Evolutionary conservation across 1,140 invertebrate genomes (phyloP).

Genomic region (Drosophila teissieri): DNA sequence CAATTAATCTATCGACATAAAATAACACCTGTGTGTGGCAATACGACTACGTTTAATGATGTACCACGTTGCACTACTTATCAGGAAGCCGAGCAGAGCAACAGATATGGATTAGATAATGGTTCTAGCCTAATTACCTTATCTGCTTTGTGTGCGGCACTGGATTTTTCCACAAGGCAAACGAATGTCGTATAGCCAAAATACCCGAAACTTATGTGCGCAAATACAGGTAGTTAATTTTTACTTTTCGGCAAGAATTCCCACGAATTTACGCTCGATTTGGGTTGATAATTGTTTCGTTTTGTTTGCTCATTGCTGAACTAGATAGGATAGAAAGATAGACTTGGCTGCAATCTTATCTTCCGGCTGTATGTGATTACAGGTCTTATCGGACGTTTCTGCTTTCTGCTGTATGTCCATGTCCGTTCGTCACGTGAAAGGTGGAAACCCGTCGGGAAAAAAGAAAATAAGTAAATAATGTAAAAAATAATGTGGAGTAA

Average conservation of each 20-base stretch:
- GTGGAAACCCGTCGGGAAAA: constrained; percentile 4
- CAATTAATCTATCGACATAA: background rate
- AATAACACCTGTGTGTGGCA: background rate
- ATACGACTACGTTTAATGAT: background rate
- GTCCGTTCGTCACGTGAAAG: background rate
- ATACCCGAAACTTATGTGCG: background rate
- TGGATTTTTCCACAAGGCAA: constrained; percentile 30
- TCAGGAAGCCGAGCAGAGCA: constrained; percentile 17
- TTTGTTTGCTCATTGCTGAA: background rate
- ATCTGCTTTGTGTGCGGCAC: constrained; percentile 1
- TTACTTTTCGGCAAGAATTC: constrained; percentile 1
- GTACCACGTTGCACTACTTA: constrained; percentile 10
- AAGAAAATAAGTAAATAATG: constrained; percentile 11
- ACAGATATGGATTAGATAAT: constrained; percentile 11
- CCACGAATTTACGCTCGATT: constrained; percentile 7
- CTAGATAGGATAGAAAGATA: background rate
- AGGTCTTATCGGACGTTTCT: constrained; percentile 5
- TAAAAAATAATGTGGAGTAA: constrained; percentile 2
- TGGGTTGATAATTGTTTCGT: background rate
- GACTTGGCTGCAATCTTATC: constrained; percentile 4
- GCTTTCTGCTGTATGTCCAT: constrained; percentile 1
- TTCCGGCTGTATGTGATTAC: background rate
- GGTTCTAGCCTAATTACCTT: constrained; percentile 17
- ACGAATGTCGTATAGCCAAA: background rate
- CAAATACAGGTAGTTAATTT: constrained; percentile 2